Base-by-base conservation (phyloP, 1,140 invertebrate species). In the Cotesia vestalis region DNA sequence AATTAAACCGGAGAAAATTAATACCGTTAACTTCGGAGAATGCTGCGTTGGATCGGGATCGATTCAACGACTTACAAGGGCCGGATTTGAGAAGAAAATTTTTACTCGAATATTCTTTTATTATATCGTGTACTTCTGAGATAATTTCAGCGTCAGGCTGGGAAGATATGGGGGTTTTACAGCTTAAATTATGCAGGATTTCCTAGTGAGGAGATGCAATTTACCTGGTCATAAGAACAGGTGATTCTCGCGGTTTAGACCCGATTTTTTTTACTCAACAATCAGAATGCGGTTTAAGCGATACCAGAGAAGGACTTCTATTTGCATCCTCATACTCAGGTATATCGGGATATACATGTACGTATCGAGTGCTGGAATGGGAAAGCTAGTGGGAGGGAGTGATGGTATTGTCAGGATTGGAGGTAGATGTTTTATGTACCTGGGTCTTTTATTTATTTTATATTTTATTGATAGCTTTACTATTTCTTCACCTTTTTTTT, bases 281-380 rank as follows among this genome's bases (percentile, higher is more conserved):
- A 61, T 62, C 20, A 64, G 69, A 71, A 64, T 71, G 69, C 51
- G 51, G 69, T 64, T 57, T 71, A 27, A 11, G 60, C 61, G 52
- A 62, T 63, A 63, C 61, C 61, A 63, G 40, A 51, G 53, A 59
- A 52, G 46, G 27, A 64, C 51, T 71, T 71, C 40, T 63, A 64
- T 71, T 71, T 71, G 69, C 61, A 71, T 71, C 51, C 62, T 51
- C 61, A 71, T 71, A 27, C 62, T 51, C 27, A 35, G 34, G 46
- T 4, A 40, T 64, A 52, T 71, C 59, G 36, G 59, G 17, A 66
- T 51, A 27, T 27, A 27, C 27, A 51, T 62, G n/a, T 52, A 57
- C 6, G 69, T 55, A 71, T 57, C 61, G 60, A 51, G 69, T 71
- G 61, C 38, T 9, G 12, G 38, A 53, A 3, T 14, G 46, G 69